These are phyloP conservation scores for Atrichornis clamosus DNA, from an alignment of 2,113 vertebrate genomes.

Conservation along the genomic window DNA sequence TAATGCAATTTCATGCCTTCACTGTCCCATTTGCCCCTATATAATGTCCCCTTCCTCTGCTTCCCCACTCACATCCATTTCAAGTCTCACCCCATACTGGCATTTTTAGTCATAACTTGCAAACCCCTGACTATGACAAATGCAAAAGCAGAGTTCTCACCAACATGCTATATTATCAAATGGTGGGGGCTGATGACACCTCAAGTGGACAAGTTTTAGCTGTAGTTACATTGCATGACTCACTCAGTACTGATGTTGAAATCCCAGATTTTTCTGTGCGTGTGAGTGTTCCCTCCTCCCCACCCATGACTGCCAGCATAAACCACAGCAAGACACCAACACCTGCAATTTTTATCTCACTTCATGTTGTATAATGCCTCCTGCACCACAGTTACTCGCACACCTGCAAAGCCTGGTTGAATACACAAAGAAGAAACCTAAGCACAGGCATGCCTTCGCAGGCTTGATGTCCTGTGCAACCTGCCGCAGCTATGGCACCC, in stretches of 20 bases:
- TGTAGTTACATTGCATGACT: not conserved
- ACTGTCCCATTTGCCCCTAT: not conserved
- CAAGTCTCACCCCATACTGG: not conserved
- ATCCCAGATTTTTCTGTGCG: not conserved
- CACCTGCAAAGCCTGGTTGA: accelerated
- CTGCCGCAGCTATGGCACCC: not conserved
- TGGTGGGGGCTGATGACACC: not conserved
- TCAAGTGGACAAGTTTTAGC: not conserved
- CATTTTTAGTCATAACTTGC: not conserved
- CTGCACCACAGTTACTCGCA: not conserved
- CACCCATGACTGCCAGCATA: accelerated
- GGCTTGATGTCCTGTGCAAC: not conserved
- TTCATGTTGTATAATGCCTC: not conserved
- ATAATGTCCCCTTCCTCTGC: not conserved
- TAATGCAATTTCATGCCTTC: not conserved
- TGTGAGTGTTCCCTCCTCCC: not conserved
- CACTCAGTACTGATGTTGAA: not conserved
- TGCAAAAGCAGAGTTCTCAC: not conserved
- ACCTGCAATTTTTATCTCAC: not conserved
- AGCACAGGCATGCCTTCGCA: not conserved
- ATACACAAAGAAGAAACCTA: not conserved
- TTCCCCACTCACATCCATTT: not conserved
- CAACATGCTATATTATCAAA: not conserved
- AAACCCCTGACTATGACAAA: not conserved
- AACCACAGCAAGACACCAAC: not conserved